Evolutionary conservation across 2,888 invertebrate genomes (phyloP).

Genomic region (Melinaea marsaeus): DNA sequence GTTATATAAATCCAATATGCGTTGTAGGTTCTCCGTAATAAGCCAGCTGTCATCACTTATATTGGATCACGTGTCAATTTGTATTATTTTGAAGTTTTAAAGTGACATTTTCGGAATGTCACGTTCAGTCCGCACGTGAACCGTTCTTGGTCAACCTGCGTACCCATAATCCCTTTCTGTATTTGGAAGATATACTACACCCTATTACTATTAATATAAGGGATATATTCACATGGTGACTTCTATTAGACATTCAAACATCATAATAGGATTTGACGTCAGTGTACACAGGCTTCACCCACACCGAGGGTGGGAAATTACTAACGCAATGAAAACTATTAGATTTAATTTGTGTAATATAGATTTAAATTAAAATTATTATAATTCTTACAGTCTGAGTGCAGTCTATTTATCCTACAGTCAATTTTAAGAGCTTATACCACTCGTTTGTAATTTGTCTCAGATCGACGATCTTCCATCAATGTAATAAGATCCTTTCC

Average conservation of each 20-base stretch:
- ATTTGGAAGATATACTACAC: constrained; percentile 12
- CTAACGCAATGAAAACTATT: no score
- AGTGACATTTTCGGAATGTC: constrained; percentile 9
- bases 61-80: neutral
- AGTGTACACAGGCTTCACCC: constrained; percentile 32
- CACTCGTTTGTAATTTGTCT: no score
- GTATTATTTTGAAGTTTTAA: neutral
- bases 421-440: no score
- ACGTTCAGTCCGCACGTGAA: constrained; percentile 18
- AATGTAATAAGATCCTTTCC: no score
- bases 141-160: constrained; percentile 23
- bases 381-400: no score
- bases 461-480: no score
- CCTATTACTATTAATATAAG: constrained; percentile 3
- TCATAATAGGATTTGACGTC: constrained; percentile 31
- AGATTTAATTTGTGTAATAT: no score
- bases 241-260: constrained; percentile 6
- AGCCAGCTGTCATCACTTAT: no score
- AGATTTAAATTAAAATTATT: no score
- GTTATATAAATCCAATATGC: no score
- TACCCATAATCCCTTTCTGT: constrained; percentile 25
- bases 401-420: no score
- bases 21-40: no score
- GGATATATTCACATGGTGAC: neutral
- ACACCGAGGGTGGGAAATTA: constrained; percentile 16